These are phyloP conservation scores for Sebastes umbrosus DNA, from an alignment of 2,797 vertebrate species.

Conservation along the genomic window DNA sequence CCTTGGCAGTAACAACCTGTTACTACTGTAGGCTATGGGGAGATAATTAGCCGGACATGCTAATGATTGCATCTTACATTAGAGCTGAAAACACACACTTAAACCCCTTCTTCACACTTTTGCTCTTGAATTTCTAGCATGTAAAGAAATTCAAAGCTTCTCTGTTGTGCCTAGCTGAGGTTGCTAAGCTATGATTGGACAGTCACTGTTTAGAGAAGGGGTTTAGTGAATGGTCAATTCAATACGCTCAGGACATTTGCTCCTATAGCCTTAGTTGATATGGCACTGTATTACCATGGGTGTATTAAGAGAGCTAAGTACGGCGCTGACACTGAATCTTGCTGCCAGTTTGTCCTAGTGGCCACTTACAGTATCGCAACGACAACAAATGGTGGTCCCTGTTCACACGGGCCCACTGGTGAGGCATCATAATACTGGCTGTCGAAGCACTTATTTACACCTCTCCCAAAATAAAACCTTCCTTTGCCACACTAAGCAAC, in stretches of 20 bases:
- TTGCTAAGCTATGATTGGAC: not conserved
- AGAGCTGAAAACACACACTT: not conserved
- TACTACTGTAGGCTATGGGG: too few species aligned
- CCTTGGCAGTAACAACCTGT: too few species aligned
- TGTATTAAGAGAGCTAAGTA: not conserved
- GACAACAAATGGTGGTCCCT: not conserved
- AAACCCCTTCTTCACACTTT: not conserved
- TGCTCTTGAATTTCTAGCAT: not conserved
- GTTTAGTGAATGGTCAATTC: not conserved
- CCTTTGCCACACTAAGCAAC: not conserved
- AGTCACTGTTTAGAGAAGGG: not conserved
- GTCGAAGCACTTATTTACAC: not conserved
- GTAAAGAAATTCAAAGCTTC: not conserved
- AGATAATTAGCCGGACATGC: too few species aligned
- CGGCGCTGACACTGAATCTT: not conserved
- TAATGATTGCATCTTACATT: too few species aligned
- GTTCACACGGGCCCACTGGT: not conserved
- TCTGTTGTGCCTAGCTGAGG: not conserved
- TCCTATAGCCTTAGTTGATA: not conserved
- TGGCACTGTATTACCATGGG: not conserved
- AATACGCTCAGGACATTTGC: not conserved
- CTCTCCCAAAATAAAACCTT: conserved; percentile 1
- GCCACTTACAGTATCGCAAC: not conserved
- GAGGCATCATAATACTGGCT: not conserved
- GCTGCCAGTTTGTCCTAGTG: not conserved